Conservation (phyloP, 2,113 vertebrate species). For the Tetrao urogallus region DNA sequence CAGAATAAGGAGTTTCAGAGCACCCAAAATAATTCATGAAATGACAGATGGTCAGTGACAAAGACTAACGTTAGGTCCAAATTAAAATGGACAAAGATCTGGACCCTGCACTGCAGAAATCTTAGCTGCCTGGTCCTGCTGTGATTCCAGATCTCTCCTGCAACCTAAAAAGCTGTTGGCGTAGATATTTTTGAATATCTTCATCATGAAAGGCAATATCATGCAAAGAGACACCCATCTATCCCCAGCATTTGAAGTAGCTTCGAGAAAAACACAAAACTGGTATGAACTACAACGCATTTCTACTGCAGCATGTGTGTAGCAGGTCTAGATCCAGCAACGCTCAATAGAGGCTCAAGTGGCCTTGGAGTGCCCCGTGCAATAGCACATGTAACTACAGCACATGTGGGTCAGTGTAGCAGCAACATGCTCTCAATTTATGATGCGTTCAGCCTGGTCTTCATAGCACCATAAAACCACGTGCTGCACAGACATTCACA, state of each 20-base stretch:
- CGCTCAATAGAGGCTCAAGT: neutral
- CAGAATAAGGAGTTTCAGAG: neutral
- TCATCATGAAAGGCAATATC: rapidly evolving
- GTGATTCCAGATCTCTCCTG: neutral
- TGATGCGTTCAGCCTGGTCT: neutral
- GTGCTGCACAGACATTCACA: neutral
- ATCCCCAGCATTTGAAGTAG: neutral
- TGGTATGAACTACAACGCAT: neutral
- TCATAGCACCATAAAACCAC: neutral
- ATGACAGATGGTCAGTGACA: neutral
- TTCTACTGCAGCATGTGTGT: neutral
- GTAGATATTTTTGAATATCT: neutral
- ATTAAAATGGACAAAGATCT: neutral
- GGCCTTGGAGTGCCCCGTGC: neutral
- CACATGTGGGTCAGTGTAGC: neutral
- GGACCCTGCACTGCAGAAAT: neutral
- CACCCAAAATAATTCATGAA: neutral
- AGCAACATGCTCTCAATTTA: neutral
- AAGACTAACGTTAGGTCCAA: neutral
- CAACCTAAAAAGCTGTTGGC: neutral
- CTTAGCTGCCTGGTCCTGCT: neutral
- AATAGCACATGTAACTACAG: neutral
- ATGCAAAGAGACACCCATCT: neutral
- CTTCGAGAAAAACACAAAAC: neutral
- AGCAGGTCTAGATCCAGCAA: neutral